Conservation (phyloP, 2,888 invertebrate genomes). For the Chironomus riparius region DNA sequence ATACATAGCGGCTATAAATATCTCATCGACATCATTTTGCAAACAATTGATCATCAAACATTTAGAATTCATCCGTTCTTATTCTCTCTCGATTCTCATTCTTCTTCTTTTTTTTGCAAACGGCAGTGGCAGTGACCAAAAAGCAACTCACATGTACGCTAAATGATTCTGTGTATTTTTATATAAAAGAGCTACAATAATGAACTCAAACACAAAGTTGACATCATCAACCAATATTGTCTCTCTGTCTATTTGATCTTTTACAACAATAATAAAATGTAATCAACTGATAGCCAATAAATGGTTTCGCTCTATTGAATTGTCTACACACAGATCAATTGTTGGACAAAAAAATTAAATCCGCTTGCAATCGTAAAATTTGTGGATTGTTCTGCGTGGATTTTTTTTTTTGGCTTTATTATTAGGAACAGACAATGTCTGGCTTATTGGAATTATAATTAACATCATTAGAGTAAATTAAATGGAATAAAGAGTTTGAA, state of each 20-base stretch:
- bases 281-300: neutral
- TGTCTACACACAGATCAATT: neutral
- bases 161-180: neutral
- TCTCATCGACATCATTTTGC: conserved; percentile 15
- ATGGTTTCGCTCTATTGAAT: neutral
- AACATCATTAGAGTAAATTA: too few species aligned
- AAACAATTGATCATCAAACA: conserved; percentile 15
- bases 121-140: too few species aligned
- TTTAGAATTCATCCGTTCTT: neutral
- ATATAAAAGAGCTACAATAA: neutral
- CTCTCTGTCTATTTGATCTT: neutral
- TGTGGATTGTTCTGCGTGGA: too few species aligned
- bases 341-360: neutral
- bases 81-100: neutral
- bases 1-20: neutral
- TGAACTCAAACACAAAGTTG: neutral
- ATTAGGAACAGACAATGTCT: too few species aligned
- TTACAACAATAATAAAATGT: neutral
- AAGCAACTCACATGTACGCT: too few species aligned
- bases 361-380: too few species aligned
- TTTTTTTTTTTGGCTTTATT: too few species aligned
- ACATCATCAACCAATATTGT: neutral
- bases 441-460: too few species aligned
- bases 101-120: neutral
- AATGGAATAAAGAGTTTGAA: too few species aligned